phyloP scores from a whole-genome alignment of 1,140 invertebrate genomes.

The Riptortus pedestris region DNA sequence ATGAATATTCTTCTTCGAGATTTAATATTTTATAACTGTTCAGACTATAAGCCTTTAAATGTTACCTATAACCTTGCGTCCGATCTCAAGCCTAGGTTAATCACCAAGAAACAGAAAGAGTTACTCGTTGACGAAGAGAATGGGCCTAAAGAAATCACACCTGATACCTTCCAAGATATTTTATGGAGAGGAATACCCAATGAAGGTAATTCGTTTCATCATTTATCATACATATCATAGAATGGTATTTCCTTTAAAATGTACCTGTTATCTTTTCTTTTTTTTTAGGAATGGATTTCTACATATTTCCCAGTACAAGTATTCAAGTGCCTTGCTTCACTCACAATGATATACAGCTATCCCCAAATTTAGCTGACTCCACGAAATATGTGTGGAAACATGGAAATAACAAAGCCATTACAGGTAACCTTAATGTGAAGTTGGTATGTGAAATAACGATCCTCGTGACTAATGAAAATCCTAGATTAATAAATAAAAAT shows the following conservation, averaged over 20 bases:
- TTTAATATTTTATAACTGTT: conserved; percentile 6
- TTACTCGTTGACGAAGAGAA: conserved; percentile 1
- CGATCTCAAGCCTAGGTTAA: conserved; percentile 18
- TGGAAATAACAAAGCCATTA: not conserved
- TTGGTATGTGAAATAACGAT: too few species aligned
- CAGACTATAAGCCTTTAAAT: not conserved
- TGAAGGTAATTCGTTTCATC: conserved; percentile 1
- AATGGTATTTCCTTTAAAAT: not conserved
- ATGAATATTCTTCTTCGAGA: not conserved
- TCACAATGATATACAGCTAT: conserved; percentile 3
- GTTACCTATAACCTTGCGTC: not conserved
- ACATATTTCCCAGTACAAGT: conserved; percentile 18
- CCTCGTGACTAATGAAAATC: too few species aligned
- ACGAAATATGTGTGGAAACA: conserved; percentile 3
- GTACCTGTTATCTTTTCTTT: not conserved
- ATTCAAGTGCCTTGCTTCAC: conserved; percentile 15
- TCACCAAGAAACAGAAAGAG: conserved; percentile 18
- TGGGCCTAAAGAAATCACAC: conserved; percentile 19
- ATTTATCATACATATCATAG: not conserved
- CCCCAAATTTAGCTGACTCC: conserved; percentile 17
- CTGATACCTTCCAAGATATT: conserved; percentile 8
- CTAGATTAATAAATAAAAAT: too few species aligned
- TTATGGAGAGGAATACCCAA: conserved; percentile 4
- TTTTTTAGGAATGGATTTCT: conserved; percentile 19
- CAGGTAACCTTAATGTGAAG: not conserved